These are phyloP conservation scores for Oreonectes daqikongensis DNA, from an alignment of 2,797 vertebrate genomes.

Conservation along the genomic window DNA sequence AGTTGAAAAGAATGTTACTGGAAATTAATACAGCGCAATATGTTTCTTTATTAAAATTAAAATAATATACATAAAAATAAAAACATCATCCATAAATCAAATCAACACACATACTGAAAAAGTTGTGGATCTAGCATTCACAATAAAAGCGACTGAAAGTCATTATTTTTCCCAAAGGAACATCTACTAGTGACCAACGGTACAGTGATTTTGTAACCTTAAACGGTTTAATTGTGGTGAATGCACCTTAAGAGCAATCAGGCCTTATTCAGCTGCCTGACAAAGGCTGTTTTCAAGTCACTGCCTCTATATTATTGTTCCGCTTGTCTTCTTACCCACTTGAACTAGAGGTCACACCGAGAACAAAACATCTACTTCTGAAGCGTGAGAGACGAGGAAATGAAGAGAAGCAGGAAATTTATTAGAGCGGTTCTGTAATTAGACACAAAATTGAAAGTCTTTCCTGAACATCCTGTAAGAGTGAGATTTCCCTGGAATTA, in stretches of 20 bases:
- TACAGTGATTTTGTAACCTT: neutral
- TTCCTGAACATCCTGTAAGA: constrained; percentile 25
- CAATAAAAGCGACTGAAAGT: neutral
- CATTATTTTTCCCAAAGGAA: neutral
- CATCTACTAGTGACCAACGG: neutral
- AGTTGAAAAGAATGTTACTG: too few species aligned
- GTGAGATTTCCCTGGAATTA: constrained; percentile 9
- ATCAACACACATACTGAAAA: too few species aligned
- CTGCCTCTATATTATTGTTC: neutral
- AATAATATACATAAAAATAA: too few species aligned
- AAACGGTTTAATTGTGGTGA: neutral
- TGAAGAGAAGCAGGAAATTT: constrained; percentile 37
- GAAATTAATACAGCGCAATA: too few species aligned
- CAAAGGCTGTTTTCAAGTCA: neutral
- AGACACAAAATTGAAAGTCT: constrained; percentile 42
- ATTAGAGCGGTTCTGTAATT: constrained; percentile 41
- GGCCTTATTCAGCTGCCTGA: neutral
- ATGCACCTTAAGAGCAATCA: neutral
- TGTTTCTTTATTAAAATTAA: too few species aligned
- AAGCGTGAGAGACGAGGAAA: constrained; percentile 28
- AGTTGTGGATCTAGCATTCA: neutral
- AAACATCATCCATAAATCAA: too few species aligned
- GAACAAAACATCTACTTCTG: neutral
- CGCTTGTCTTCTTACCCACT: neutral
- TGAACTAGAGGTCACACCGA: neutral